These are phyloP conservation scores for Brachymystax lenok DNA, from an alignment of 2,797 vertebrate species.

Conservation along the genomic window DNA sequence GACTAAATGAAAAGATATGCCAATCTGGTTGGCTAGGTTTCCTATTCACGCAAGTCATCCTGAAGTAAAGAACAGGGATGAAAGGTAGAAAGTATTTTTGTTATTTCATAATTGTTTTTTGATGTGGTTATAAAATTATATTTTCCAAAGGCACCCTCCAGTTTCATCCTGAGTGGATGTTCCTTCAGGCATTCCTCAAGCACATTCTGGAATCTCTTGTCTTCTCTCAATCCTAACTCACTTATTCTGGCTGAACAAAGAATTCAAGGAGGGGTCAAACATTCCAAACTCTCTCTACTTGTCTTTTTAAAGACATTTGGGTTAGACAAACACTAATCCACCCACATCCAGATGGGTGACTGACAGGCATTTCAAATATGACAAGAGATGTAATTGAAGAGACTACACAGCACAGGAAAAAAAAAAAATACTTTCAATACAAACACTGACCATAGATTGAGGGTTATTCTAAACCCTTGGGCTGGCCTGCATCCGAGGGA, in stretches of 20 bases:
- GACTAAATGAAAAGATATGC: slow-evolving; percentile 44
- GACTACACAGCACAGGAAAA: neutral
- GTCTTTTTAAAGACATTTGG: slow-evolving; percentile 32
- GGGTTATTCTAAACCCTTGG: too few species aligned
- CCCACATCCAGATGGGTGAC: slow-evolving; percentile 17
- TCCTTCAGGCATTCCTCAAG: slow-evolving; percentile 26
- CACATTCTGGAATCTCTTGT: slow-evolving; percentile 52
- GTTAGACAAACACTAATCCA: slow-evolving; percentile 45
- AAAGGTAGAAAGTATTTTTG: slow-evolving; percentile 40
- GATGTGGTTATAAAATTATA: slow-evolving; percentile 36
- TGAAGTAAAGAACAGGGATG: neutral
- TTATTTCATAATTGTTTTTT: slow-evolving; percentile 5
- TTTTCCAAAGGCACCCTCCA: slow-evolving; percentile 31
- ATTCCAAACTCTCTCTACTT: slow-evolving; percentile 17
- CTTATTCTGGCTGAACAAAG: slow-evolving; percentile 41
- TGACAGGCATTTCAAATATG: too few species aligned
- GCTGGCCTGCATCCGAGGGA: too few species aligned
- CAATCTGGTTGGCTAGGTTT: slow-evolving; percentile 44
- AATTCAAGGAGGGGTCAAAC: slow-evolving; percentile 22
- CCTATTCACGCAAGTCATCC: neutral
- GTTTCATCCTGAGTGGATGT: slow-evolving; percentile 20
- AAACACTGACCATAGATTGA: too few species aligned
- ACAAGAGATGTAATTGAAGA: neutral
- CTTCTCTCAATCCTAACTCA: slow-evolving; percentile 49
- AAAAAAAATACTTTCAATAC: neutral